Conservation (phyloP, 2,888 invertebrate genomes). For the Ichneumoninae sp. region DNA sequence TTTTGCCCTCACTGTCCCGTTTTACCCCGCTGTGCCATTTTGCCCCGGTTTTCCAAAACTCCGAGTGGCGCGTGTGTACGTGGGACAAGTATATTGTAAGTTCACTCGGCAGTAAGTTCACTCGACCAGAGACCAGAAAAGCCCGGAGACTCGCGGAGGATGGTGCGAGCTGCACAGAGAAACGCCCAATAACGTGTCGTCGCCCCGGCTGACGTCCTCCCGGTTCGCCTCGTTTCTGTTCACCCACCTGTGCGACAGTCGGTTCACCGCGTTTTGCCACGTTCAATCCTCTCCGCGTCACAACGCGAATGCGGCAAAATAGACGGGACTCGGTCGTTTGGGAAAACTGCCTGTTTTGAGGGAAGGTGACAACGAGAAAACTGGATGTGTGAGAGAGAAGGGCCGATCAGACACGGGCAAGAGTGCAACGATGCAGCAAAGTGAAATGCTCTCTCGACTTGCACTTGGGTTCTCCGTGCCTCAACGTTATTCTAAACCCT, state of each 20-base stretch:
- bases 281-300: not conserved
- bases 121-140: slow-evolving; percentile 31
- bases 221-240: slow-evolving; percentile 19
- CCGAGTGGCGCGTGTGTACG: not conserved
- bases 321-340: not conserved
- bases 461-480: not conserved
- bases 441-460: slow-evolving; percentile 10
- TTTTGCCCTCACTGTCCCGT: too few relatives aligned
- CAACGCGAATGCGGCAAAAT: not conserved
- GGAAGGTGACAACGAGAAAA: slow-evolving; percentile 33
- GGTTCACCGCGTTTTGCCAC: slow-evolving; percentile 32
- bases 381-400: slow-evolving; percentile 18
- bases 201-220: not conserved
- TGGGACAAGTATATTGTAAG: slow-evolving; percentile 30
- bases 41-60: too few relatives aligned
- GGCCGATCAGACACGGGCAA: slow-evolving; percentile 12
- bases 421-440: slow-evolving; percentile 16
- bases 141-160: not conserved
- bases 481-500: slow-evolving; percentile 19
- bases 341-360: slow-evolving; percentile 21
- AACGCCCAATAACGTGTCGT: slow-evolving; percentile 26
- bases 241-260: slow-evolving; percentile 53
- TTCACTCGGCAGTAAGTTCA: slow-evolving; percentile 35
- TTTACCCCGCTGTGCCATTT: too few relatives aligned
- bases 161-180: not conserved